These are phyloP conservation scores for Empidonax alnorum DNA, from an alignment of 2,113 vertebrate genomes.

Conservation along the genomic window DNA sequence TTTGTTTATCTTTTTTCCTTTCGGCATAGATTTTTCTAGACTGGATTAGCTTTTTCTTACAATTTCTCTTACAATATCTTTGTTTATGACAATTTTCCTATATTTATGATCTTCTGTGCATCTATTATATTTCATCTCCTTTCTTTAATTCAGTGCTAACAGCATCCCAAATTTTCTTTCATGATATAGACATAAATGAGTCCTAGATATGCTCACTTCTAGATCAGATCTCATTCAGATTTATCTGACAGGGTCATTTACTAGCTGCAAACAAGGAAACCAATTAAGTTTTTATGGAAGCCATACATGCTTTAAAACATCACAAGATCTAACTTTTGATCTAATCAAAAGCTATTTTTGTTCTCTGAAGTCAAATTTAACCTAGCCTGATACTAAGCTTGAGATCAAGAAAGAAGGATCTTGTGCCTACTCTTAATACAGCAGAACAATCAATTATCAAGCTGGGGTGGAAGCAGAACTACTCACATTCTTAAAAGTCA, in stretches of 20 bases:
- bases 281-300: background rate
- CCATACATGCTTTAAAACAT: background rate
- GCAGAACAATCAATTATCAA: constrained; percentile 11
- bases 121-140: background rate
- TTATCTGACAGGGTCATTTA: background rate
- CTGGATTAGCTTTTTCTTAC: background rate
- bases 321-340: background rate
- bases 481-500: constrained; percentile 1
- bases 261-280: background rate
- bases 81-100: background rate
- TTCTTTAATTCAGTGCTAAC: background rate
- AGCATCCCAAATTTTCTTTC: background rate
- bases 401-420: background rate
- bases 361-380: background rate
- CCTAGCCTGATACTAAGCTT: background rate
- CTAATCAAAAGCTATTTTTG: background rate
- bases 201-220: background rate
- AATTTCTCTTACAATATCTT: background rate
- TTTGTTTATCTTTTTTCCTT: background rate
- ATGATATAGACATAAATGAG: background rate
- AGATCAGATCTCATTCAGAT: background rate
- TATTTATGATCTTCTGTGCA: background rate
- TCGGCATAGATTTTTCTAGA: background rate
- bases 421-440: background rate
- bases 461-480: background rate